phyloP scores from a whole-genome alignment of 1,140 invertebrate genomes.

The Diuraphis noxia region DNA sequence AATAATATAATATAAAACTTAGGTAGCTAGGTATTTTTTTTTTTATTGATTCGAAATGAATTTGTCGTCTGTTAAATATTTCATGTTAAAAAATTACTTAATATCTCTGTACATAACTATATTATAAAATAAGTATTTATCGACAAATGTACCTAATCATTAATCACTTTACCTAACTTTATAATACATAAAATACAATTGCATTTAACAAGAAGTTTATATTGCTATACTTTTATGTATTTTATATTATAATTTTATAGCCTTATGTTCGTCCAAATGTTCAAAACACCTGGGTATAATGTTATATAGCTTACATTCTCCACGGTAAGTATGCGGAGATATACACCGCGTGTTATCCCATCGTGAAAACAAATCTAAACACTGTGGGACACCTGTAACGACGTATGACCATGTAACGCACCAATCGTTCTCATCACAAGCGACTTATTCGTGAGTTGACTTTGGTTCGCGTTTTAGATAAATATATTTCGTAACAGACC shows the following conservation, averaged over 20 bases:
- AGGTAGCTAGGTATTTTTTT: background rate
- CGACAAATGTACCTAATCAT: background rate
- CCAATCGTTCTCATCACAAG: background rate
- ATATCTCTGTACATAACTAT: background rate
- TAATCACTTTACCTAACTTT: background rate
- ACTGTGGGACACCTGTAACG: background rate
- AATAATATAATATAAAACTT: background rate
- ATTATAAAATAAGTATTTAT: background rate
- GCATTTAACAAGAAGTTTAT: background rate
- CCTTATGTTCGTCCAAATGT: background rate
- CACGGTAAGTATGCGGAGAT: background rate
- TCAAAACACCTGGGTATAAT: background rate
- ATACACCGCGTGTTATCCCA: background rate
- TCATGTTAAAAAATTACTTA: background rate
- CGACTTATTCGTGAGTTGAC: background rate
- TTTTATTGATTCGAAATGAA: background rate
- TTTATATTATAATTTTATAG: background rate
- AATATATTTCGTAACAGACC: slow-evolving; percentile 10
- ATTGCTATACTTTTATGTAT: background rate
- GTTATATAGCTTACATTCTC: background rate
- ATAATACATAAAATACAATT: background rate
- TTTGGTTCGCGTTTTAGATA: background rate
- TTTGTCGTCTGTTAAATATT: background rate
- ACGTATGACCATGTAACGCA: background rate
- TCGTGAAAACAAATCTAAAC: slow-evolving; percentile 5